Conservation (phyloP, 2,797 vertebrate species). For the Poecilia velifera region DNA sequence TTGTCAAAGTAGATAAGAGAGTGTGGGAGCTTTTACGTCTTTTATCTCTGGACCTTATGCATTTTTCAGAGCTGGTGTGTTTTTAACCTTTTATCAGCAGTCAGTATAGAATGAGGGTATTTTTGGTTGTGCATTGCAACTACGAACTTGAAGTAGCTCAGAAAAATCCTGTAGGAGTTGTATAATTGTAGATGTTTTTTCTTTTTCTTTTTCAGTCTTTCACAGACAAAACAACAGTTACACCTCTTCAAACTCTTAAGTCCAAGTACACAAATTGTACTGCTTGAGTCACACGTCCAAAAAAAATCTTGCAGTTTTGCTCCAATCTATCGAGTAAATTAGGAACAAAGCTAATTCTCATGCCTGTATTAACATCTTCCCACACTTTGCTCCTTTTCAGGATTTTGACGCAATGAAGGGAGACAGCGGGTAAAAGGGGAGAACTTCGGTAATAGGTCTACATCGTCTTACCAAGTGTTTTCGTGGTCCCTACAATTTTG, state of each 20-base stretch:
- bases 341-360: not conserved
- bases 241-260: not conserved
- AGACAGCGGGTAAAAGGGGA: not conserved
- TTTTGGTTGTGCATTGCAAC: not conserved
- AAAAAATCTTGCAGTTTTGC: not conserved
- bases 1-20: conserved; percentile 38
- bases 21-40: conserved; percentile 52
- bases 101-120: not conserved
- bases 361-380: not conserved
- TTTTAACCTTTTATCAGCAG: not conserved
- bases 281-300: not conserved
- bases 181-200: not conserved
- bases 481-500: not conserved
- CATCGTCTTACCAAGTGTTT: not conserved
- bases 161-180: not conserved
- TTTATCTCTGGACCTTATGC: conserved; percentile 49
- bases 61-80: conserved; percentile 48
- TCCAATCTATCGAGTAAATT: not conserved
- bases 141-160: not conserved
- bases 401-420: not conserved
- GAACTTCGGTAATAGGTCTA: not conserved
- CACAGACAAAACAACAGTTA: conserved; percentile 2
- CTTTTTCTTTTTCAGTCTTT: not conserved
- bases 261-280: not conserved
- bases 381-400: not conserved